phyloP scores from a whole-genome alignment of 2,888 invertebrate genomes.

The Caenorhabditis sp. region DNA sequence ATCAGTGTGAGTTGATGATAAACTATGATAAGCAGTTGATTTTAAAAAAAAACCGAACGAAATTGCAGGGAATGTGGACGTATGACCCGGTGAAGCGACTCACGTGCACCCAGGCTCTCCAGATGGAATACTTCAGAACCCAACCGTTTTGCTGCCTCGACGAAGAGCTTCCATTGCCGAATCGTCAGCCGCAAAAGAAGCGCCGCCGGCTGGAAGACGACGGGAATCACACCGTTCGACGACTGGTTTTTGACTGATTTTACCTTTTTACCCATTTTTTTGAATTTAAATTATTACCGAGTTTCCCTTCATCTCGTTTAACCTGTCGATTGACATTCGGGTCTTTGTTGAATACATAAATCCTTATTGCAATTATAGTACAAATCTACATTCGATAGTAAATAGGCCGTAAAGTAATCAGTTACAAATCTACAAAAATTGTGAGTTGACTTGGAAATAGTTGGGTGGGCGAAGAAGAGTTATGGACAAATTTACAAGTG shows the following conservation, averaged over 20 bases:
- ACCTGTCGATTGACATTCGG: no score
- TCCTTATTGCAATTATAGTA: no score
- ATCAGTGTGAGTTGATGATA: constrained; percentile 84
- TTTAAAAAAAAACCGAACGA: neutral
- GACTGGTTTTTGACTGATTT: constrained; percentile 48
- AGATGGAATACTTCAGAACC: constrained; percentile 75
- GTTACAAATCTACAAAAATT: no score
- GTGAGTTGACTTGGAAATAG: no score
- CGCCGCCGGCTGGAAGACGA: constrained; percentile 42
- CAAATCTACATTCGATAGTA: no score
- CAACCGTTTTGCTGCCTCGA: constrained; percentile 79
- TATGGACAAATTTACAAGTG: no score
- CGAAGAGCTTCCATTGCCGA: constrained; percentile 79
- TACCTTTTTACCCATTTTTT: no score
- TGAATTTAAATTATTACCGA: no score
- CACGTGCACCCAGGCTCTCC: constrained; percentile 75
- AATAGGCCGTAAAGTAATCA: no score
- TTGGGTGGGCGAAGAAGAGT: no score
- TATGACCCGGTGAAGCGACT: constrained; percentile 79
- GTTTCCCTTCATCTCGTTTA: no score
- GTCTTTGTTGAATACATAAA: no score
- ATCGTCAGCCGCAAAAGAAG: constrained; percentile 39
- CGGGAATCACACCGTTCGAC: constrained; percentile 20
- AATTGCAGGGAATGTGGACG: constrained; percentile 65
- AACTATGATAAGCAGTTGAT: neutral